These are phyloP conservation scores for Phaethornis superciliosus DNA, from an alignment of 2,113 vertebrate genomes.

Conservation along the genomic window DNA sequence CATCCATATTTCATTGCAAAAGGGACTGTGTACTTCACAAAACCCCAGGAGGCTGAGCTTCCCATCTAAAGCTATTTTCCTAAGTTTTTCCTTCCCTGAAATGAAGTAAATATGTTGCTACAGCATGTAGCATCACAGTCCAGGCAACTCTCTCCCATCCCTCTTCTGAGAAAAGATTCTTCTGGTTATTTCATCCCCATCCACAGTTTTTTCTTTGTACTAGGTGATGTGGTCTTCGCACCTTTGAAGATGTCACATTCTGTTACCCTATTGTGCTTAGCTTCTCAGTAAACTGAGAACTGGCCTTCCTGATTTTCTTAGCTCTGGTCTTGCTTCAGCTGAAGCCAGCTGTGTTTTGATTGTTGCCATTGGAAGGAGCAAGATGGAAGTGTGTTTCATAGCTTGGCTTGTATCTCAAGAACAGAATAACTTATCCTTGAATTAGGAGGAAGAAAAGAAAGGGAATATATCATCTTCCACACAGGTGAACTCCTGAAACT, in stretches of 20 bases:
- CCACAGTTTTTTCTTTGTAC: neutral
- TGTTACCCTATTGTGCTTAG: neutral
- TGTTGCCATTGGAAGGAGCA: neutral
- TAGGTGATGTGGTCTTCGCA: neutral
- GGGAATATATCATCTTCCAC: neutral
- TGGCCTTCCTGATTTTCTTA: neutral
- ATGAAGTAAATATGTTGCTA: neutral
- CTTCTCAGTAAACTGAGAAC: neutral
- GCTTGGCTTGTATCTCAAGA: neutral
- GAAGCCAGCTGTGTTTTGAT: neutral
- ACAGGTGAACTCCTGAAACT: neutral
- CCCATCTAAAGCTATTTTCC: too few relatives aligned
- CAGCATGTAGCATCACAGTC: fast-evolving
- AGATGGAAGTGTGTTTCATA: neutral
- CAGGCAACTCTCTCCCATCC: neutral
- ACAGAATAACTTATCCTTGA: neutral
- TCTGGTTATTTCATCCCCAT: neutral
- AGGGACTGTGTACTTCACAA: neutral
- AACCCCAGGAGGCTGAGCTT: neutral
- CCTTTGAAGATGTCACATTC: neutral
- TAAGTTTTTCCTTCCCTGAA: neutral
- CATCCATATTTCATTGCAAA: neutral
- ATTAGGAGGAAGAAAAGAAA: neutral
- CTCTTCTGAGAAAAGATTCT: neutral
- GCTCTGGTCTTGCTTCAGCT: neutral